Base-by-base conservation (phyloP, 2,888 invertebrate genomes). In the Blastobasis adustella region DNA sequence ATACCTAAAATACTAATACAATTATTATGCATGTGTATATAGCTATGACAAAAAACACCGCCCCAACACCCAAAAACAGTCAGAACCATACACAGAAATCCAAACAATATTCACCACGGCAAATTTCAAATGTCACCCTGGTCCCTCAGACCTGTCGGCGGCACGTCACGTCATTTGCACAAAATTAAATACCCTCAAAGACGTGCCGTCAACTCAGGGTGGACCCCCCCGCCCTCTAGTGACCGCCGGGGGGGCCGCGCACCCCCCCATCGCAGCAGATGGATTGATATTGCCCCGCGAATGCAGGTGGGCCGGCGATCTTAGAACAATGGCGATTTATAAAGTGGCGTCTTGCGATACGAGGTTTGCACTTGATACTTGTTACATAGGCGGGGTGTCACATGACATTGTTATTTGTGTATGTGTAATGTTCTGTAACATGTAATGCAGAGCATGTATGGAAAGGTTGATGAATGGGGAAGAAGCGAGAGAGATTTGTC, bases 131-230 rank as follows among this genome's bases (percentile, higher is more conserved):
- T 54, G 61, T 62, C 62, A 58, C 51, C 44, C 48, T 51, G 23
- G 23, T n/a, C 23, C 23, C 23, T 23, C 59, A 58, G 57, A 59
- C 54, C 62, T 63, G 66, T 62, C 69, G 55, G 55, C 54, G 63
- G 58, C 62, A 64, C 59, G 61, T 66, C 73, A 70, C 71, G 79
- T 84, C 86, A 82, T 85, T 83, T 81, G 82, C 84, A 83, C 83
- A 76, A 85, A 84, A 84, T 83, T 82, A 83, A 84, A 83, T 75
- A 78, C 73, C 74, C 68, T 72, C 75, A 76, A 82, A 82, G 83
- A 81, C 71, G 70, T 58, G 61, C 65, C 67, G 79, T 73, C 75
- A 73, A 69, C 70, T 64, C 60, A 61, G 53, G 66, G 58, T 64
- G 64, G 62, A 64, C 56, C 64, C 62, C 45, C 52, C 54, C 40